A percentile compares a stretch with the other conserved stretches of the same genome.
Evolutionary conservation across 1,140 invertebrate species (phyloP).

Genomic region (Plutomurus gul): DNA sequence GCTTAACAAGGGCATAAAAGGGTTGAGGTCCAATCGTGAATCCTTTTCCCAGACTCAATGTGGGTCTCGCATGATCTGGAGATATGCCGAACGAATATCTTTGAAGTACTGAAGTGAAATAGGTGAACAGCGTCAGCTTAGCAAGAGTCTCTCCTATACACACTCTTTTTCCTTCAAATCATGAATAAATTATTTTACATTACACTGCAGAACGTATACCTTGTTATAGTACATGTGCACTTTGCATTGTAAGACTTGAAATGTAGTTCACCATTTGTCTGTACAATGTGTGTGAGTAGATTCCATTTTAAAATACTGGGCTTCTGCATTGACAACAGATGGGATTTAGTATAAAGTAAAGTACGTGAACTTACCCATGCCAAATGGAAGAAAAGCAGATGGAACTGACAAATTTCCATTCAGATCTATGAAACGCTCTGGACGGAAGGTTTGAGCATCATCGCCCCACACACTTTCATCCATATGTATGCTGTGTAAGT

Average conservation of each 20-base stretch:
- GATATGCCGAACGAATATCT: constrained; percentile 67
- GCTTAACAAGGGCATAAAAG: constrained; percentile 39
- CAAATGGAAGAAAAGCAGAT: constrained; percentile 74
- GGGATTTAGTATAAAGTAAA: too few relatives aligned
- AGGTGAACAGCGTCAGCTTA: constrained; percentile 82
- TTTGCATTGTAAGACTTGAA: too few relatives aligned
- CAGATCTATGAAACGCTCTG: constrained; percentile 74
- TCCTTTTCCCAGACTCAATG: constrained; percentile 32
- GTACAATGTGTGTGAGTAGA: too few relatives aligned
- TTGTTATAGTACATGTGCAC: constrained; percentile 25
- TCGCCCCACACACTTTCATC: constrained; percentile 71
- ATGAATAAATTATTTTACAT: background rate
- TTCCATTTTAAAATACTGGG: too few relatives aligned
- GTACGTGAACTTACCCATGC: too few relatives aligned
- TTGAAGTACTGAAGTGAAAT: constrained; percentile 77
- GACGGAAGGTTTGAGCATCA: constrained; percentile 71
- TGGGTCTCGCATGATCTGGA: constrained; percentile 15
- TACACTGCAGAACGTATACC: background rate
- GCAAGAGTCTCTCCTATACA: constrained; percentile 86
- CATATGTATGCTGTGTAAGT: constrained; percentile 75
- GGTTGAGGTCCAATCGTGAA: constrained; percentile 46
- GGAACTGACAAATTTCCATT: constrained; percentile 65
- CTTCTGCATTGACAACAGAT: too few relatives aligned
- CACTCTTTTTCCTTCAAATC: constrained; percentile 68
- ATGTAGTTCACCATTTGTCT: too few relatives aligned